Conservation (phyloP, 2,113 vertebrate genomes). For the Odocoileus virginianus region DNA sequence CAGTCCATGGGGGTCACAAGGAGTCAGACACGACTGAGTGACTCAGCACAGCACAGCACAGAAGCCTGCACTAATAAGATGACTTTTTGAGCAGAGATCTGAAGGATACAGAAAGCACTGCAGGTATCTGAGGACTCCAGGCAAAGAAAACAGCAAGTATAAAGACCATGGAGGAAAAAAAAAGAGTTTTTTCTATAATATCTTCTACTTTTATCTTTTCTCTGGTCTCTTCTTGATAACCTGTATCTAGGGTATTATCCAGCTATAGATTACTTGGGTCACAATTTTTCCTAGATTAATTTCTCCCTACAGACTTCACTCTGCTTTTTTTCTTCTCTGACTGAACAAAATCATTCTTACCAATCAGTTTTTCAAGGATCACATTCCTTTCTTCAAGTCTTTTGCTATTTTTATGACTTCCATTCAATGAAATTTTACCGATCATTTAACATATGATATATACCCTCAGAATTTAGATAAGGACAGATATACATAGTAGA, state of each 20-base stretch:
- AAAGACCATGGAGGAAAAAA: not conserved
- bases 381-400: not conserved
- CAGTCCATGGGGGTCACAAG: not conserved
- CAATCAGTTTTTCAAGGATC: not conserved
- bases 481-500: not conserved
- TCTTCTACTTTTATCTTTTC: not conserved
- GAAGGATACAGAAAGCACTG: not conserved
- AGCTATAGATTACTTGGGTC: not conserved
- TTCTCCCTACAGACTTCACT: not conserved
- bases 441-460: not conserved
- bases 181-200: not conserved
- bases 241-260: not conserved
- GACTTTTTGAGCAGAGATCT: not conserved
- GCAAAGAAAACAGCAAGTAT: not conserved
- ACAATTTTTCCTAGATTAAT: not conserved
- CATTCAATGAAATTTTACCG: not conserved
- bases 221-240: not conserved
- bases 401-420: not conserved
- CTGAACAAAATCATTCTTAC: not conserved
- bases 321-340: not conserved
- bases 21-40: not conserved
- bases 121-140: not conserved
- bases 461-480: not conserved
- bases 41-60: not conserved
- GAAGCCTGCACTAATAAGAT: not conserved